Conservation (phyloP, 2,888 invertebrate genomes). For the Alloplasta piceator region DNA sequence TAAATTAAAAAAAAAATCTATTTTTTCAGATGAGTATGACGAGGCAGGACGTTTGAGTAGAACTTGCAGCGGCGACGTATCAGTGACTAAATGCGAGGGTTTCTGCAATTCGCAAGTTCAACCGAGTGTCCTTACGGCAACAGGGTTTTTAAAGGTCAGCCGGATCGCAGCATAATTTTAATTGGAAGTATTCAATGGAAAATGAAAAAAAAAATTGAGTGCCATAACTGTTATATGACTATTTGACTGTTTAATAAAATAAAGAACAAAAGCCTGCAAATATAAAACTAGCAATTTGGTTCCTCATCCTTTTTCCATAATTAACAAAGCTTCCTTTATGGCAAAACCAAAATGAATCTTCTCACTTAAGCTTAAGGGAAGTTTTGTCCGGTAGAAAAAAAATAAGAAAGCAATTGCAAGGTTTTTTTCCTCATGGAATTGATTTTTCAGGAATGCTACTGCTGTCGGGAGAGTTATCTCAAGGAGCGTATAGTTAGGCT, state of each 20-base stretch:
- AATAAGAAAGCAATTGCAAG: too few relatives aligned
- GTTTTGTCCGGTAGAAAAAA: too few relatives aligned
- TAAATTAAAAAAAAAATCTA: conserved; percentile 37
- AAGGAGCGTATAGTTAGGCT: conserved; percentile 91
- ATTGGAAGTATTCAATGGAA: background rate
- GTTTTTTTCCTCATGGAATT: conserved; percentile 37
- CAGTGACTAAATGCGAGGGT: conserved; percentile 97
- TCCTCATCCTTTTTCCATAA: too few relatives aligned
- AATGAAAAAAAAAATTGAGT: too few relatives aligned
- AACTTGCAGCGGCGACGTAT: conserved; percentile 95
- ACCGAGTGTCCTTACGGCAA: conserved; percentile 94
- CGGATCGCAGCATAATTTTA: background rate
- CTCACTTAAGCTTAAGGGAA: too few relatives aligned
- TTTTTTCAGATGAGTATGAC: conserved; percentile 91
- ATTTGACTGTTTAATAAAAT: too few relatives aligned
- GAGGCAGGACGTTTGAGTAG: conserved; percentile 92
- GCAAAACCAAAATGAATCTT: too few relatives aligned
- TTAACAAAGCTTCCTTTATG: too few relatives aligned
- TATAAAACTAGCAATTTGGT: too few relatives aligned
- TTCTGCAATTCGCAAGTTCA: conserved; percentile 96
- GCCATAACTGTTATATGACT: too few relatives aligned
- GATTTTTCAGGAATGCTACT: conserved; percentile 92
- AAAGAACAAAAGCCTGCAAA: too few relatives aligned
- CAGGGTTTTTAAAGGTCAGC: conserved; percentile 93
- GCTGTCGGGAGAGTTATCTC: conserved; percentile 94